Percentiles rank a stretch among this genome's conserved stretches.
phyloP scores from a whole-genome alignment of 2,113 vertebrate species.

The Salvelinus namaycush region DNA sequence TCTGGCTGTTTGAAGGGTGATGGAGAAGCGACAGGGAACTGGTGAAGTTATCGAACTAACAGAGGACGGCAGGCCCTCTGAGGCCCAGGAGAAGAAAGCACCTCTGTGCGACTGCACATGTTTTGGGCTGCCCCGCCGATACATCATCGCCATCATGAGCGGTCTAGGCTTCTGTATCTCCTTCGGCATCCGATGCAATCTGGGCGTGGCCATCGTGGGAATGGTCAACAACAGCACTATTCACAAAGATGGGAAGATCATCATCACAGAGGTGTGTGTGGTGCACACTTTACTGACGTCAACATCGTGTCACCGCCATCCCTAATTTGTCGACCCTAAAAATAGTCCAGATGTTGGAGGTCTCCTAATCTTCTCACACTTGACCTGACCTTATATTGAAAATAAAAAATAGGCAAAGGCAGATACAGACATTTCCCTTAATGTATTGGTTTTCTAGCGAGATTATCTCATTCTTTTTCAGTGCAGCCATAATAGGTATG shows the following conservation, averaged over 20 bases:
- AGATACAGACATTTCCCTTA: too few relatives aligned
- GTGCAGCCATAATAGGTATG: too few relatives aligned
- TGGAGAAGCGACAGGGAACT: constrained; percentile 87
- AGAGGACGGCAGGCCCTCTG: constrained; percentile 87
- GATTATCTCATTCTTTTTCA: too few relatives aligned
- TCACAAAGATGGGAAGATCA: constrained; percentile 89
- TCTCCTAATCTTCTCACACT: too few relatives aligned
- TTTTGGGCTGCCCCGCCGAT: constrained; percentile 92
- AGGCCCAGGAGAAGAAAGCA: constrained; percentile 82
- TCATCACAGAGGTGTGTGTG: constrained; percentile 90
- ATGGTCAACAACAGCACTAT: constrained; percentile 99
- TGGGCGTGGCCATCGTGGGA: constrained; percentile 98
- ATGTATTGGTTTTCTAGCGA: too few relatives aligned
- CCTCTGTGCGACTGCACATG: constrained; percentile 92
- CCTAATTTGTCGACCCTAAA: too few relatives aligned
- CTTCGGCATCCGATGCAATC: constrained; percentile 81
- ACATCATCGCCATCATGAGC: constrained; percentile 98
- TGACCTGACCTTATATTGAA: too few relatives aligned
- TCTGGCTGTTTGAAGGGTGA: constrained; percentile 75
- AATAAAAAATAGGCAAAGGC: too few relatives aligned
- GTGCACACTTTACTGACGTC: not conserved
- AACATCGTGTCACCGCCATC: too few relatives aligned
- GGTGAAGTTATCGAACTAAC: constrained; percentile 81
- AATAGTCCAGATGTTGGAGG: too few relatives aligned
- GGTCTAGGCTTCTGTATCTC: constrained; percentile 98